Percentiles rank a stretch among this genome's conserved stretches.
These are phyloP conservation scores for Anoplophora glabripennis DNA, from an alignment of 1,140 invertebrate genomes.

Conservation along the genomic window DNA sequence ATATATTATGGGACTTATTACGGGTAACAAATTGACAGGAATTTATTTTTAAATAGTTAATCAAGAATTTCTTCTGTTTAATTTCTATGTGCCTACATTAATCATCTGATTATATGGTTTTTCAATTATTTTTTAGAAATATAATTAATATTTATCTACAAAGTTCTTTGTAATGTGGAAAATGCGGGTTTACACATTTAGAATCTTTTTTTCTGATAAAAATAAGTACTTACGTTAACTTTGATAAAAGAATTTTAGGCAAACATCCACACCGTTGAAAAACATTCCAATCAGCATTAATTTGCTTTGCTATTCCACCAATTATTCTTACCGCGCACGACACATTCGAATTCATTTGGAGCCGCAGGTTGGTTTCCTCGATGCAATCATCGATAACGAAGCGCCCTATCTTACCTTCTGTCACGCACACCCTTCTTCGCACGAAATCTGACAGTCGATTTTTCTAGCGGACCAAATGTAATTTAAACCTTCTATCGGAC, in stretches of 20 bases:
- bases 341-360: slow-evolving; percentile 4
- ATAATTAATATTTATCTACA: too few species aligned
- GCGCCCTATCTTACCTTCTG: slow-evolving; percentile 17
- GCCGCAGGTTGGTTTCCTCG: background rate
- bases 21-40: too few species aligned
- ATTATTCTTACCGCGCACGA: background rate
- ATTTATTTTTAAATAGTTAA: too few species aligned
- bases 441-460: slow-evolving; percentile 29
- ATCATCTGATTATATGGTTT: too few species aligned
- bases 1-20: too few species aligned
- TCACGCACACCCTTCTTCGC: slow-evolving; percentile 26
- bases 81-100: too few species aligned
- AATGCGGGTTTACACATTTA: too few species aligned
- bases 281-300: background rate
- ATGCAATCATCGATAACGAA: slow-evolving; percentile 16
- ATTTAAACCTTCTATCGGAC: slow-evolving; percentile 22
- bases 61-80: too few species aligned
- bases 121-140: too few species aligned
- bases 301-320: background rate
- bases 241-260: background rate
- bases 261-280: background rate
- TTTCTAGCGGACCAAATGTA: slow-evolving; percentile 34
- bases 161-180: too few species aligned
- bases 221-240: too few species aligned
- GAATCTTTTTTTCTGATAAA: too few species aligned